These are phyloP conservation scores for Nemapogon koenigi DNA, from an alignment of 2,888 invertebrate genomes.

Conservation along the genomic window DNA sequence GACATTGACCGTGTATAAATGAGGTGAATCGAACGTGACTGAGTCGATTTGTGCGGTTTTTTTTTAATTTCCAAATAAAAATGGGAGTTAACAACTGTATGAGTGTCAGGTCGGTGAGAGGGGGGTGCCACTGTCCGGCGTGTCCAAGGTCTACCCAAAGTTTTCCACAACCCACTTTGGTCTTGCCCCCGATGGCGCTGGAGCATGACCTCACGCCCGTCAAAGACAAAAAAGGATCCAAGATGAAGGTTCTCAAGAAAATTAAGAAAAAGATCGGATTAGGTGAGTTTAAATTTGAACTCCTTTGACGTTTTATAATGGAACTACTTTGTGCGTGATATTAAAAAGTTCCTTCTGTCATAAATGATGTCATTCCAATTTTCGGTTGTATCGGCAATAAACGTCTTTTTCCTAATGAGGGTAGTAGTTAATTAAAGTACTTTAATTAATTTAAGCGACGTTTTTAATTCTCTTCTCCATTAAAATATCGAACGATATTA, in stretches of 20 bases:
- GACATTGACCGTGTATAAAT: not conserved
- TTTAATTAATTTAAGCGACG: too few species aligned
- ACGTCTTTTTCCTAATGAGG: too few species aligned
- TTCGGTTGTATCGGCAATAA: too few species aligned
- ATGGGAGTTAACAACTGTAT: constrained; percentile 64
- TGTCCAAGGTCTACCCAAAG: constrained; percentile 51
- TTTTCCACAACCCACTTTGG: constrained; percentile 52
- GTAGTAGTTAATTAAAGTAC: too few species aligned
- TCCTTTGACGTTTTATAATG: too few species aligned
- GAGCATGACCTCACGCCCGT: constrained; percentile 53
- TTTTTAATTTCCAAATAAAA: constrained; percentile 16
- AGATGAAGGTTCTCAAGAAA: constrained; percentile 91
- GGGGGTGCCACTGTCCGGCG: constrained; percentile 62
- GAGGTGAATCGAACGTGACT: not conserved
- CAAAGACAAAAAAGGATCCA: constrained; percentile 61
- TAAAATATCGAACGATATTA: too few species aligned
- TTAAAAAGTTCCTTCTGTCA: too few species aligned
- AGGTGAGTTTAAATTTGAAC: constrained; percentile 70
- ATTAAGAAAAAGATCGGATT: constrained; percentile 87
- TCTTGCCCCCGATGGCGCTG: constrained; percentile 53
- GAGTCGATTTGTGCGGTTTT: constrained; percentile 15
- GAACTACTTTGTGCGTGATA: too few species aligned
- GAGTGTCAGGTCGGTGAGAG: constrained; percentile 63
- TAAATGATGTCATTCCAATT: too few species aligned
- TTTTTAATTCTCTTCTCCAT: too few species aligned